A percentile compares a stretch with the other conserved stretches of the same genome.
phyloP scores from a whole-genome alignment of 2,888 invertebrate genomes.

The Trileptium ribeirensis region DNA sequence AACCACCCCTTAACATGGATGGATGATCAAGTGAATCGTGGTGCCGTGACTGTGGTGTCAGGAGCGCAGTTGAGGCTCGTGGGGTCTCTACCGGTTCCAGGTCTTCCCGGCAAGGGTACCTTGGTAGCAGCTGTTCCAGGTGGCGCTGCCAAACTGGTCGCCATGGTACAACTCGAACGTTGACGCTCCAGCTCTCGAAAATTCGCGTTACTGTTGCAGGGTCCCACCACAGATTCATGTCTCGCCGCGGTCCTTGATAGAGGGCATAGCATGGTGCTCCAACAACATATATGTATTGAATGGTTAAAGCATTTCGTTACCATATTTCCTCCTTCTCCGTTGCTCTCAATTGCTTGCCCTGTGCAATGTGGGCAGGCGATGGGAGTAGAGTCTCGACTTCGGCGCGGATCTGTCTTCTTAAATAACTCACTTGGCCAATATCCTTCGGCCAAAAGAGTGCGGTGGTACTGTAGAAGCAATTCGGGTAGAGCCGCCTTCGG shows the following conservation, averaged over 20 bases:
- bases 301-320: too few species aligned
- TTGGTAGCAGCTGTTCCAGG: slow-evolving; percentile 24
- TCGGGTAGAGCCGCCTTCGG: slow-evolving; percentile 23
- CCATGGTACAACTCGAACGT: slow-evolving; percentile 16
- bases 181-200: not conserved
- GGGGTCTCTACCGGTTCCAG: not conserved
- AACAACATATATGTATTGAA: not conserved
- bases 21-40: too few species aligned
- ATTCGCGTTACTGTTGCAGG: slow-evolving; percentile 14
- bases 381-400: not conserved
- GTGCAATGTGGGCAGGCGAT: slow-evolving; percentile 20
- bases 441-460: slow-evolving; percentile 12
- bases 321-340: not conserved
- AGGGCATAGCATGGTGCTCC: not conserved
- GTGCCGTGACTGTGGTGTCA: too few species aligned
- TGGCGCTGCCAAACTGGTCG: slow-evolving; percentile 23
- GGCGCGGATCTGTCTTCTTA: slow-evolving; percentile 20
- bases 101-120: slow-evolving; percentile 18
- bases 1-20: too few species aligned
- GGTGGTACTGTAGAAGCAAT: slow-evolving; percentile 23
- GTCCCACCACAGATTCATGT: slow-evolving; percentile 14
- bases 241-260: slow-evolving; percentile 21
- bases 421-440: slow-evolving; percentile 27
- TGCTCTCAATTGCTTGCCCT: slow-evolving; percentile 20
- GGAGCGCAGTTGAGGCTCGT: too few species aligned